These are phyloP conservation scores for Crocodylus rhombifer DNA, from an alignment of 2,797 vertebrate species.

Conservation along the genomic window DNA sequence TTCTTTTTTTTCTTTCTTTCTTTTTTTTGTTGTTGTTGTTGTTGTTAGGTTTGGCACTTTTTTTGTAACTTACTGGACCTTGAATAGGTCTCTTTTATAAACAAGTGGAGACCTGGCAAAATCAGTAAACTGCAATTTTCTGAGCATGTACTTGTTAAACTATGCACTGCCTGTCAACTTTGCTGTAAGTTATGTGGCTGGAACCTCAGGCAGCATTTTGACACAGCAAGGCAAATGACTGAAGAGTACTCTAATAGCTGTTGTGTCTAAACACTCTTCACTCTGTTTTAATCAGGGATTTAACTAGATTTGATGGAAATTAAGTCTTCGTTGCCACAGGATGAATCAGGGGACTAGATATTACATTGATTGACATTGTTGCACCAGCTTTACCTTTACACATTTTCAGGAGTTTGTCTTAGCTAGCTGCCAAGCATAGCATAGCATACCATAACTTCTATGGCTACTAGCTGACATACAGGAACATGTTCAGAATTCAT, in stretches of 20 bases:
- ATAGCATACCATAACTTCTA: not conserved
- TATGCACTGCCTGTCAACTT: not conserved
- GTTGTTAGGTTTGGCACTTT: not conserved
- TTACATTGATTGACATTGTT: not conserved
- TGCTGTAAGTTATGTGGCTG: not conserved
- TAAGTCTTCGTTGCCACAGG: fast-evolving
- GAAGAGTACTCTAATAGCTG: not conserved
- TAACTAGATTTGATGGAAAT: not conserved
- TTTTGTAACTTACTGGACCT: not conserved
- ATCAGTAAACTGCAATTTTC: fast-evolving
- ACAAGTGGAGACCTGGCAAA: not conserved
- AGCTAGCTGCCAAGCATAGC: not conserved
- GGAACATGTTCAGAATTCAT: not conserved
- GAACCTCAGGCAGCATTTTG: not conserved
- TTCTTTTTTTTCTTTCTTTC: not conserved
- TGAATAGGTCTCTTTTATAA: not conserved
- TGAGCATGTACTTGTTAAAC: not conserved
- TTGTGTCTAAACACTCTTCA: not conserved
- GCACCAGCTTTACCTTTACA: not conserved
- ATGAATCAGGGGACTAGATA: not conserved
- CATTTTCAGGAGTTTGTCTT: not conserved
- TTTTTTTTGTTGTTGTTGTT: no score
- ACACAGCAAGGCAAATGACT: not conserved
- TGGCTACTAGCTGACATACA: not conserved
- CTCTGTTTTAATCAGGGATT: not conserved